These are phyloP conservation scores for Tachina grossa DNA, from an alignment of 2,888 invertebrate species.

Conservation along the genomic window DNA sequence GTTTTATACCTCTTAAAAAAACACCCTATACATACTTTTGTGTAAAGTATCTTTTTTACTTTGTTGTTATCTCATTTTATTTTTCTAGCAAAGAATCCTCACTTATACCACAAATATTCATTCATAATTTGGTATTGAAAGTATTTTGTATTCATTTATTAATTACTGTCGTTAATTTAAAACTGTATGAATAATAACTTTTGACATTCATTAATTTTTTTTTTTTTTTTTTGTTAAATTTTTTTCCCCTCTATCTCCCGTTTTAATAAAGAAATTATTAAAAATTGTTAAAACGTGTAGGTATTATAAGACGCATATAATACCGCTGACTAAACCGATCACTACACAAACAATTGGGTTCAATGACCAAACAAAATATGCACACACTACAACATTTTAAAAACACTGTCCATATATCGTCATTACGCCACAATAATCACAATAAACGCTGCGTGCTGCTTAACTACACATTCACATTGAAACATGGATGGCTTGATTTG, in stretches of 20 bases:
- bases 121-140: neutral
- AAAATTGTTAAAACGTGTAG: conserved; percentile 23
- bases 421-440: conserved; percentile 13
- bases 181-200: neutral
- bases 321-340: conserved; percentile 36
- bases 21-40: too few species aligned
- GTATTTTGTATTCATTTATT: neutral
- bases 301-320: conserved; percentile 33
- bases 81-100: too few species aligned
- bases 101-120: too few species aligned
- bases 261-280: conserved; percentile 18
- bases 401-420: conserved; percentile 16
- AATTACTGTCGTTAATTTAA: neutral
- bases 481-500: neutral
- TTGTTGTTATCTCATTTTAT: too few species aligned
- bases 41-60: too few species aligned
- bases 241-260: neutral
- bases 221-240: neutral
- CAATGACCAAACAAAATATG: conserved; percentile 48
- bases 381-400: conserved; percentile 18
- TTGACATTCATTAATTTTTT: neutral
- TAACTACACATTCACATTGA: neutral
- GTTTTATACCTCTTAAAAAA: too few species aligned
- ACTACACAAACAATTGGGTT: conserved; percentile 4
- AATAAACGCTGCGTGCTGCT: conserved; percentile 34